These are phyloP conservation scores for Achlya flavicornis DNA, from an alignment of 2,888 invertebrate species.

Conservation along the genomic window DNA sequence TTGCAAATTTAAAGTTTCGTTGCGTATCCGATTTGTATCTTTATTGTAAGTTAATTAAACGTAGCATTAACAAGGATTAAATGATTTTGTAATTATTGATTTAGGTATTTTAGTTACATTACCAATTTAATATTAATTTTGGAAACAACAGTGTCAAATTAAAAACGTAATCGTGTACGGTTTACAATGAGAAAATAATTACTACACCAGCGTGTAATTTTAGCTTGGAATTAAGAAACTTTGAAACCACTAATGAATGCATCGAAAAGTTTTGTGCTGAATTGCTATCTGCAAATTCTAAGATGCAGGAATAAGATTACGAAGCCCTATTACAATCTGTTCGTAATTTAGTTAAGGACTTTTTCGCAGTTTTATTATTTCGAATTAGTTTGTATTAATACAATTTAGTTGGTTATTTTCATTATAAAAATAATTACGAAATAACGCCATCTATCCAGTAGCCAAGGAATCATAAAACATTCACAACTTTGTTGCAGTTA, in stretches of 20 bases:
- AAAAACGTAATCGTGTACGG: slow-evolving; percentile 18
- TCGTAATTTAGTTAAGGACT: neutral
- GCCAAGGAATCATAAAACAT: neutral
- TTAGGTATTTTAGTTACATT: too few species aligned
- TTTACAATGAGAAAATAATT: slow-evolving; percentile 42
- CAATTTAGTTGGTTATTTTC: neutral
- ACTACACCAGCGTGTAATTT: slow-evolving; percentile 51
- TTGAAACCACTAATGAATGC: slow-evolving; percentile 69
- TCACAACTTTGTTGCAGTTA: slow-evolving; percentile 7
- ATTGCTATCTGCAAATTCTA: slow-evolving; percentile 62
- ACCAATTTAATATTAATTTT: neutral
- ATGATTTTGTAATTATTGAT: slow-evolving; percentile 15
- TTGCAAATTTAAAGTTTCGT: slow-evolving; percentile 52
- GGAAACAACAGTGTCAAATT: neutral
- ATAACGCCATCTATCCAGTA: slow-evolving; percentile 3
- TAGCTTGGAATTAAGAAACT: slow-evolving; percentile 63
- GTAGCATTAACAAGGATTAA: slow-evolving; percentile 34
- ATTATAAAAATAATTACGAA: neutral
- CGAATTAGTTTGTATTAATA: neutral
- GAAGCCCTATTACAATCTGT: slow-evolving; percentile 36
- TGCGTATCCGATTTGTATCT: slow-evolving; percentile 33
- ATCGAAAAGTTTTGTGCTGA: slow-evolving; percentile 66
- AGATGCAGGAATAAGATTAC: slow-evolving; percentile 33
- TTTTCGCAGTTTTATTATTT: neutral
- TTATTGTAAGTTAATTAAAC: slow-evolving; percentile 31